Base-by-base conservation (phyloP, 2,113 vertebrate genomes). In the Malurus cyaneus region DNA sequence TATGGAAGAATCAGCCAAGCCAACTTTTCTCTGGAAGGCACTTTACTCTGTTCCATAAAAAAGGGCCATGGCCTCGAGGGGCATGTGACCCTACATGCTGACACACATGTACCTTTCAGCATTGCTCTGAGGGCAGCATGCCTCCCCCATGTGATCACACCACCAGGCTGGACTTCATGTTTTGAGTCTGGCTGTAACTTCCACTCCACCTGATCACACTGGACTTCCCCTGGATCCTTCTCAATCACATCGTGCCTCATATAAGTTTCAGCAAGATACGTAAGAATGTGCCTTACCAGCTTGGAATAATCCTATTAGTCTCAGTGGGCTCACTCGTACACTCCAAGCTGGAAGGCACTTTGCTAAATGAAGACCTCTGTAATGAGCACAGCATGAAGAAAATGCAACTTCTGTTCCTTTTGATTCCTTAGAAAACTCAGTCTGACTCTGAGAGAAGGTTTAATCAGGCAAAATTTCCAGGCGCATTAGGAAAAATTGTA, bases 271-370 rank as follows among this genome's bases (percentile, higher is more conserved):
- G 42, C 9, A 71, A 70, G 52, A 42, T 73, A 14, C 21, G 7
- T 44, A 59, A 78, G 44, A 50, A 39, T 0, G 6, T 60, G 39
- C 14, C 47, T 83, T 84, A 71, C 47, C 19, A 74, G 34, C 28
- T 53, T 94, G 65, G 72, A 84, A 44, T 87, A 92, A 93, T 91
- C 73, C 81, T 71, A 49, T 62, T 91, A 78, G 26, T 64, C 69
- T 88, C 57, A 44, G 28, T 71, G 42, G 36, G 62, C 3, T 93
- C 83, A 32, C 54, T 94, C 24, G 34, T 56, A n/a, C 10, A 11
- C 49, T 86, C 32, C 36, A 61, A 80, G 49, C 52, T 86, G 82
- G 79, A 79, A 93, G 57, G 70, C 2, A 6, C 77, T 94, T 89
- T 67, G 25, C 56, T 92, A 56, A 84, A 89, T 54, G 32, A 85